These are phyloP conservation scores for Prunella fulvescens DNA, from an alignment of 2,113 vertebrate genomes.

Conservation along the genomic window DNA sequence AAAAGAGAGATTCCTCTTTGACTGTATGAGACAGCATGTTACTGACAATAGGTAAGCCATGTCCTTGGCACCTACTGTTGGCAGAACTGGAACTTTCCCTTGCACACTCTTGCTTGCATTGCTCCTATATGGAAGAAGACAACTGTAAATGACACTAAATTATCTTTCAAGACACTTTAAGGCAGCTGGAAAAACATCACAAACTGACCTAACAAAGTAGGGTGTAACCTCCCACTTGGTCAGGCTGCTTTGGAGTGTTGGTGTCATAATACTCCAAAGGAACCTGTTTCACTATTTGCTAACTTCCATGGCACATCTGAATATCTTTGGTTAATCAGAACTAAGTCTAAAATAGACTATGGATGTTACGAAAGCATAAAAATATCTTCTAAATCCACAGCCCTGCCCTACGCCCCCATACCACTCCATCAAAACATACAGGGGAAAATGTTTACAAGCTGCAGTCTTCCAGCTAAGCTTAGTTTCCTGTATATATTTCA, in stretches of 20 bases:
- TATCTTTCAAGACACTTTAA: not conserved
- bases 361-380: not conserved
- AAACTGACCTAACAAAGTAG: not conserved
- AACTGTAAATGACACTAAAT: not conserved
- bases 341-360: not conserved
- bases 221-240: not conserved
- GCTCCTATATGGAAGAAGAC: not conserved
- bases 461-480: not conserved
- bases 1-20: not conserved
- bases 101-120: not conserved
- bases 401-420: not conserved
- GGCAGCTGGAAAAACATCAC: not conserved
- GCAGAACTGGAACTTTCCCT: not conserved
- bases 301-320: not conserved
- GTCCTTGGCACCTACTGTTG: not conserved
- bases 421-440: not conserved
- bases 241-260: not conserved
- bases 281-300: not conserved
- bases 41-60: not conserved
- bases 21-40: not conserved
- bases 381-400: not conserved
- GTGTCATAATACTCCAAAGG: not conserved
- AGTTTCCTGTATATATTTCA: slow-evolving; percentile 33
- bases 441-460: not conserved
- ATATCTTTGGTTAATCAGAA: not conserved